Base-by-base conservation (phyloP, 2,113 vertebrate species). In the Nesogale talazaci region DNA sequence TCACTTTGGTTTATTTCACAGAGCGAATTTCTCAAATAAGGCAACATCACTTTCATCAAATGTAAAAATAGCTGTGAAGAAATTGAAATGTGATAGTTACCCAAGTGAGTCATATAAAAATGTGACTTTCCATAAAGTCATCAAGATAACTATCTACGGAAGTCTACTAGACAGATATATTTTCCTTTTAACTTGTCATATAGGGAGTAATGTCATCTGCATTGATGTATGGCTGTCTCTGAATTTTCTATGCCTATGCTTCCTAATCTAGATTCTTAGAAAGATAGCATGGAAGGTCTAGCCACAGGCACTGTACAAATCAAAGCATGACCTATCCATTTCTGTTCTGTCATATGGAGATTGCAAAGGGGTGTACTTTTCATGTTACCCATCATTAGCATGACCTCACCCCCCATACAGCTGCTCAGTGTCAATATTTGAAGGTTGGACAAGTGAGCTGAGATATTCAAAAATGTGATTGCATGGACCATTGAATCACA, bases 181-280 rank as follows among this genome's bases (percentile, higher is more conserved):
- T 87, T 92, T 87, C 69, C 27, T 85, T n/a, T 76, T 89, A 61
- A 85, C 16, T 56, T 7, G 31, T 67, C 20, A 29, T 52, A 59
- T 15, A 84, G 25, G 12, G n/a, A 81, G 19, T 36, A 38, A 4
- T 63, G 40, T 63, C 42, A 89, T 89, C 74, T 2, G 34, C 36
- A 75, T 14, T 91, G 84, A 93, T 67, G 8, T 70, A 81, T 59
- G 34, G 46, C 17, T 78, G 63, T 83, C 38, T 92, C 82, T 86
- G 52, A 79, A 82, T 92, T 79, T 83, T 90, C 86, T 65, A 86
- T 86, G 80, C 31, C 46, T 74, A 15, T 29, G 40, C 40, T 92
- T 79, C 83, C 81, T 87, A 94, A 84, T 92, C 69, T 84, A 78
- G 52, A 31, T 29, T 56, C 69, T 93, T 76, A 80, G 83, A 92